Base-by-base conservation (phyloP, 64 coral and sea anemone species). In the Orbicella faveolata region DNA sequence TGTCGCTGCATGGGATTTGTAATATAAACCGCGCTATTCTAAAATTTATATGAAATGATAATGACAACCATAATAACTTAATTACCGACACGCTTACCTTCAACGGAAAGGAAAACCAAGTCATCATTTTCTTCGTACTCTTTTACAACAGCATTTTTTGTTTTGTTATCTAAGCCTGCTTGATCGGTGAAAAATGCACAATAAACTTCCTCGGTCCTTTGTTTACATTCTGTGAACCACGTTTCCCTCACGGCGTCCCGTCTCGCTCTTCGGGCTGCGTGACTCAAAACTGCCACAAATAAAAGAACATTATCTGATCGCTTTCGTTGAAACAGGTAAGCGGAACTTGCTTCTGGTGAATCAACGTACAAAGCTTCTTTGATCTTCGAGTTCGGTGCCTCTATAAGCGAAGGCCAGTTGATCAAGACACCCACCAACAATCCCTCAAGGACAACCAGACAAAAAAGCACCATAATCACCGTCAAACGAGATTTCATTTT, bases 101-200 rank as follows among this genome's bases (percentile, higher is more conserved):
- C 86, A 17, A 94, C 36, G 0, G 77, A 70, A 75, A 93, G 44
- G 78, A 95, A 88, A 7, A 95, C 84, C 11, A 93, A 69, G 75
- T 98, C 96, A 63, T 93, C 87, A 34, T 98, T 90, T 90, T 88
- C 44, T 14, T 75, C 64, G 20, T 79, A 73, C 76, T 98, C 96
- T 12, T 63, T 79, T n/a, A 39, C 34, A 61, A 98, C 57, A 23
- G 76, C 64, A 25, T 75, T 62, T 25, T 73, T 90, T 39, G 87
- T 87, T 63, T 90, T 21, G 41, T 90, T 91, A 35, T 75, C 77
- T 41, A 95, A 74, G 15, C 91, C 96, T 19, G 79, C 84, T 77
- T 87, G 83, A 72, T 98, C 96, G 23, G 94, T 93, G 59, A 98
- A 98, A 55, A 98, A 98, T 4, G 62, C 81, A 55, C 94, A 98